Evolutionary conservation across 2,888 invertebrate species (phyloP).

Genomic region (Tridacna crocea): DNA sequence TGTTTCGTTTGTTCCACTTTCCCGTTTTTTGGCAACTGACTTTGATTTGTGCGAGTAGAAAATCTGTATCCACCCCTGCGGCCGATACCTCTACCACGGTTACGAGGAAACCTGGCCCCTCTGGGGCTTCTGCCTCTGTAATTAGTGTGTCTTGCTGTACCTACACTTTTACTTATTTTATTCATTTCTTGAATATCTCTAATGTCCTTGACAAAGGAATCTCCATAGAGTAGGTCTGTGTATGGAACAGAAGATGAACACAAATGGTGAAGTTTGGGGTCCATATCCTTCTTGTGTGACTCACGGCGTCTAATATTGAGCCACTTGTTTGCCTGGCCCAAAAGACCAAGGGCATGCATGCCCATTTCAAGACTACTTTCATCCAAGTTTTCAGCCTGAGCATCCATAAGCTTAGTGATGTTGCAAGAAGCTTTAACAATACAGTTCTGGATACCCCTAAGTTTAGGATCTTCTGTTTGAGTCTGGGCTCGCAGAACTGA

Average conservation of each 20-base stretch:
- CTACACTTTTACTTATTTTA: conserved; percentile 12
- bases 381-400: conserved; percentile 6
- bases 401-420: conserved; percentile 31
- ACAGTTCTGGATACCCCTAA: conserved; percentile 34
- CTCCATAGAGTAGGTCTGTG: conserved; percentile 38
- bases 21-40: conserved; percentile 15
- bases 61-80: neutral
- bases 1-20: neutral
- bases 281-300: conserved; percentile 38
- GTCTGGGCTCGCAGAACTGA: conserved; percentile 27
- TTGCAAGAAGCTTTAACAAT: conserved; percentile 41
- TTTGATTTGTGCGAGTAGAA: too few relatives aligned
- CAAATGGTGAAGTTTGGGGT: conserved; percentile 38
- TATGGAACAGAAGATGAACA: conserved; percentile 36
- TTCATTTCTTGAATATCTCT: conserved; percentile 36
- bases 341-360: conserved; percentile 29
- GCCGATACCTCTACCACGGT: neutral
- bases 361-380: neutral
- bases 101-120: neutral
- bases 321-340: conserved; percentile 43
- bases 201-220: conserved; percentile 37
- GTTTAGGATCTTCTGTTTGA: conserved; percentile 37
- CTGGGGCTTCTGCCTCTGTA: neutral
- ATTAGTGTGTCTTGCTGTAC: neutral
- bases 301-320: conserved; percentile 30